Evolutionary conservation across 2,113 vertebrate genomes (phyloP).

Genomic region (Tympanuchus pallidicinctus): DNA sequence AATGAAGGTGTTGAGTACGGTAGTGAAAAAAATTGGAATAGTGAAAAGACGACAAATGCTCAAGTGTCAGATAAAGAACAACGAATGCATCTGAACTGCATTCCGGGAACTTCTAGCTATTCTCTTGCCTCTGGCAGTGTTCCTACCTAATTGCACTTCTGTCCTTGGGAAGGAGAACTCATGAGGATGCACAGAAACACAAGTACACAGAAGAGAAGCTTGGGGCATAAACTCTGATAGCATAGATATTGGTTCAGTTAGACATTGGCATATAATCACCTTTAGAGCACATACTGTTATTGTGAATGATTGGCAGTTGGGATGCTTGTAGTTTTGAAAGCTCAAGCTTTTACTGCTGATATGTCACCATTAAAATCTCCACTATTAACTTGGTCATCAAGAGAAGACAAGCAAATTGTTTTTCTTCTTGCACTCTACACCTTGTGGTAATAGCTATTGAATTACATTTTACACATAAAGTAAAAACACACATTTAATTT

Average conservation of each 20-base stretch:
- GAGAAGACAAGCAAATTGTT: not conserved
- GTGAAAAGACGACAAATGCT: not conserved
- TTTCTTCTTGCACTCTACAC: not conserved
- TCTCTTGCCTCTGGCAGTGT: not conserved
- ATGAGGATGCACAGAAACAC: fast-evolving
- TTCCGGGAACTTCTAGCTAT: not conserved
- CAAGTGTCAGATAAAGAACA: not conserved
- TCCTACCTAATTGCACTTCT: not conserved
- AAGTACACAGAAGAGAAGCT: not conserved
- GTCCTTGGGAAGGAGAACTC: not conserved
- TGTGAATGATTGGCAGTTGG: not conserved
- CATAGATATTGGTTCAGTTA: not conserved
- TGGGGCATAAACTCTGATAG: no score
- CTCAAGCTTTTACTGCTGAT: not conserved
- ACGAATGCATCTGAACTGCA: not conserved
- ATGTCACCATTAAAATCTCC: not conserved
- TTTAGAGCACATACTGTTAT: not conserved
- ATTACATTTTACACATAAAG: no score
- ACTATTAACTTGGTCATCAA: not conserved
- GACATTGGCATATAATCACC: no score
- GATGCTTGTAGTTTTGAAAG: not conserved
- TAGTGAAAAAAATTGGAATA: not conserved
- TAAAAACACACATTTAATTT: not conserved
- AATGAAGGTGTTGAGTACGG: fast-evolving
- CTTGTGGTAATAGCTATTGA: not conserved